Evolutionary conservation across 2,113 vertebrate genomes (phyloP), one percentile per base, ranked within the genome.

Genomic region (Hyperoodon ampullatus): DNA sequence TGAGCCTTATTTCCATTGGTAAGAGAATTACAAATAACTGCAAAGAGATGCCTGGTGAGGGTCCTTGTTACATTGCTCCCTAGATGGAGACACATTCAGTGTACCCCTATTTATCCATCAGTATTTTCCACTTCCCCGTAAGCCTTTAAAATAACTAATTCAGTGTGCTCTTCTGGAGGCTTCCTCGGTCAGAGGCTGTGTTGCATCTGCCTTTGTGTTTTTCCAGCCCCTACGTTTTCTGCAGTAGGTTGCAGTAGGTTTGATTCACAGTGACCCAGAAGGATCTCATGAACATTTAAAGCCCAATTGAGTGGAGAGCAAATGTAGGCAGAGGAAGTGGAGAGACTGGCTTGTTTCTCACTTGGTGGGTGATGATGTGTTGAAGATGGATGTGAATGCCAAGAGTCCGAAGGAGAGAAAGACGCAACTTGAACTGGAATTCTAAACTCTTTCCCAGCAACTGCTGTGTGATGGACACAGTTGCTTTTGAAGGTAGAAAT

Each of bases 401-500:
- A 77, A 86, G 55, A 77, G 58, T 90, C 68, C 44, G 66, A 60
- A 71, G 66, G 11, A 94, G 77, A 70, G 71, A 81, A 77, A 68
- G 47, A 58, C 6, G 2, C 24, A 58, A n/a, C 21, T 60, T 8
- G 18, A 44, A n/a, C 50, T 88, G 92, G 68, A 94, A 93, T 96
- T 89, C 82, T 74, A 74, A 77, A 70, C 30, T 55, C 47, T 93
- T 53, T 65, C 44, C 66, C 66, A 82, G n/a, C 24, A 92, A 66
- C 33, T 2, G 0, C 21, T 75, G 47, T 60, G n/a, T 81, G 58
- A 94, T 58, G 13, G 53, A 58, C 1, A 39, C 4, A 35, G 14
- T 74, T 88, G 88, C 42, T 94, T 33, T 60, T 71, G 18, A 94
- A 93, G 89, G 50, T 2, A 7, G 83, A 94, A 90, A 58, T 71